Conservation (phyloP, 2,797 vertebrate genomes). For the Sebastiscus albofasciatus region DNA sequence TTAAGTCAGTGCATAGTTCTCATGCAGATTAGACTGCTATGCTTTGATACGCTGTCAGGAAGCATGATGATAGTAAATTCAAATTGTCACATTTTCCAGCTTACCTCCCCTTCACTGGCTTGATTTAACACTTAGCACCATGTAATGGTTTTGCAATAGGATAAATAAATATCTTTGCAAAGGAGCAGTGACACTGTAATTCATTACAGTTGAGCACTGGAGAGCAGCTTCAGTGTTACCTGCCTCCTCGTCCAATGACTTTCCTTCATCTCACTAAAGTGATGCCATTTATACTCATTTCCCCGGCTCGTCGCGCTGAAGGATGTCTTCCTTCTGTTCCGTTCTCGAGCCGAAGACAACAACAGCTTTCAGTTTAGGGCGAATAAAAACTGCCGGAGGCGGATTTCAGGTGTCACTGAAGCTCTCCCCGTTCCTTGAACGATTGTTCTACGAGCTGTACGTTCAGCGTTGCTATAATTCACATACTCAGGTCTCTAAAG, state of each 20-base stretch:
- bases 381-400: not conserved
- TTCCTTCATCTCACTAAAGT: slow-evolving; percentile 82
- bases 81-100: slow-evolving; percentile 83
- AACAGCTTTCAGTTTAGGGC: not conserved
- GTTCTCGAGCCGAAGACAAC: not conserved
- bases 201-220: slow-evolving; percentile 87
- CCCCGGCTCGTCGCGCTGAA: slow-evolving; percentile 13
- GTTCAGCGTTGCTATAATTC: slow-evolving; percentile 50
- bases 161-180: slow-evolving; percentile 88
- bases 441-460: slow-evolving; percentile 40
- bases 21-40: slow-evolving; percentile 98
- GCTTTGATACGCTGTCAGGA: slow-evolving; percentile 89
- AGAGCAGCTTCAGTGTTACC: slow-evolving; percentile 90
- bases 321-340: slow-evolving; percentile 42
- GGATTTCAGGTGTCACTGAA: slow-evolving; percentile 83
- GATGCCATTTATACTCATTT: slow-evolving; percentile 53
- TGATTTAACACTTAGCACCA: slow-evolving; percentile 96
- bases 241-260: slow-evolving; percentile 86
- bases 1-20: slow-evolving; percentile 96
- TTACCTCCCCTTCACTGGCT: slow-evolving; percentile 87
- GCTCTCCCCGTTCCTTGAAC: slow-evolving; percentile 72
- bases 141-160: slow-evolving; percentile 90
- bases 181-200: slow-evolving; percentile 86
- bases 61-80: slow-evolving; percentile 88
- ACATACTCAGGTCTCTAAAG: slow-evolving; percentile 51